Base-by-base conservation (phyloP, 1,140 invertebrate genomes). In the Piezodorus guildinii region DNA sequence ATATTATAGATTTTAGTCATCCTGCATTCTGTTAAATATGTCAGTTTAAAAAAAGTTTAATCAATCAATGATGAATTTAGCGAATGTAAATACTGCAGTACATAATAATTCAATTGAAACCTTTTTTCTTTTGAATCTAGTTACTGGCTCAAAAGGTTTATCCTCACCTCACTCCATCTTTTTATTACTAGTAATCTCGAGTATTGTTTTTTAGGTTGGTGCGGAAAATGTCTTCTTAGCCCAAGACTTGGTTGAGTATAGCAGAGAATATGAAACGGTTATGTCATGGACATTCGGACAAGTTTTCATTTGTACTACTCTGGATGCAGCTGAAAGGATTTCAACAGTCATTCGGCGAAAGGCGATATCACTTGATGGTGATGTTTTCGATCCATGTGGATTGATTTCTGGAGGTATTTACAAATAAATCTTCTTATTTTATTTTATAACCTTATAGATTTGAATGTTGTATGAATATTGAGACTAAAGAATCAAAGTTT, bases 201-300 rank as follows among this genome's bases (percentile, higher is more conserved):
- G n/a, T n/a, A n/a, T n/a, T n/a, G n/a, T 10, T 64, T 69, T 62
- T 61, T 66, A 80, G 77, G 83, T 85, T 58, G 91, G 90, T 0
- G 73, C 78, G 39, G 85, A 91, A 45, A 93, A 94, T 72, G 91
- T 95, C 0, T 79, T 85, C 66, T 78, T 85, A 15, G 94, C 95
- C 2, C 71, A 96, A 23, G 85, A 87, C 25, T 75, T 98, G 23
- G 83, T 98, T 49, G 78, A 83, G 34, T 98, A 85, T 76, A 83
- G 89, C 51, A 71, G 76, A 21, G 76, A 82, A 60, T 77, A 88
- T 25, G 77, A 82, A 52, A 73, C 83, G 1, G 92, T 93, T 0
- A 94, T 98, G 86, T 77, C 85, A 68, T 94, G 83, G 81, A 84
- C 94, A 65, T 96, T 98, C 77, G 95, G 94, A 15, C 77, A 82